Evolutionary conservation across 2,888 invertebrate species (phyloP).

Genomic region (Dicranocentrus wangi): DNA sequence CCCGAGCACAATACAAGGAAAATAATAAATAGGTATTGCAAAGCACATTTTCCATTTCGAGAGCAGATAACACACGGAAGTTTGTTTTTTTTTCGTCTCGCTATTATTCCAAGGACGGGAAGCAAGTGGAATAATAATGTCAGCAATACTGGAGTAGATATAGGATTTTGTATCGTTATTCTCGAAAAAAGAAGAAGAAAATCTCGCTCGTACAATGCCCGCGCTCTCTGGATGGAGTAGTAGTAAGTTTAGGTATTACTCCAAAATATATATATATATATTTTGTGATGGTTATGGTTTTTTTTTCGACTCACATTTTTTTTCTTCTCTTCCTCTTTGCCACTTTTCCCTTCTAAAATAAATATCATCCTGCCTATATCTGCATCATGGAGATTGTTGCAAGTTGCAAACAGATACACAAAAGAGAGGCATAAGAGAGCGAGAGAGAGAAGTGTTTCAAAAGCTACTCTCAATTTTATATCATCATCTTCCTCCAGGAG

Average conservation of each 20-base stretch:
- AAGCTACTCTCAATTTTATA: constrained; percentile 64
- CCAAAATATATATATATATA: constrained; percentile 56
- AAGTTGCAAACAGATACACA: constrained; percentile 44
- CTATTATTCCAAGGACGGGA: constrained; percentile 46
- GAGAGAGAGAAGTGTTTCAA: constrained; percentile 60
- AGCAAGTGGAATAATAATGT: constrained; percentile 63
- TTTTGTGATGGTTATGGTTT: constrained; percentile 62
- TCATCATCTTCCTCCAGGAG: constrained; percentile 55
- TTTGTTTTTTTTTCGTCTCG: background rate
- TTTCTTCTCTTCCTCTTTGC: constrained; percentile 9
- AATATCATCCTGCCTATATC: background rate
- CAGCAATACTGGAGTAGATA: constrained; percentile 45
- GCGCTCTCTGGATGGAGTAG: constrained; percentile 4
- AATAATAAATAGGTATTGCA: constrained; percentile 55
- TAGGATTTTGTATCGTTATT: constrained; percentile 9
- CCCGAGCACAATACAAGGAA: constrained; percentile 38
- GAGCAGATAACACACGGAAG: background rate
- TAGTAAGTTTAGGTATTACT: constrained; percentile 52
- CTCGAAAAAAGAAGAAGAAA: constrained; percentile 47
- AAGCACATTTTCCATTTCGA: constrained; percentile 38
- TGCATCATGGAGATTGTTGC: no score
- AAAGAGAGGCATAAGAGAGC: constrained; percentile 27
- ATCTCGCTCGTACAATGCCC: no score
- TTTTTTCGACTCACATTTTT: constrained; percentile 22
- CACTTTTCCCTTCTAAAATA: constrained; percentile 28